These are phyloP conservation scores for Octopus sinensis DNA, from an alignment of 1,140 invertebrate species.

Conservation along the genomic window DNA sequence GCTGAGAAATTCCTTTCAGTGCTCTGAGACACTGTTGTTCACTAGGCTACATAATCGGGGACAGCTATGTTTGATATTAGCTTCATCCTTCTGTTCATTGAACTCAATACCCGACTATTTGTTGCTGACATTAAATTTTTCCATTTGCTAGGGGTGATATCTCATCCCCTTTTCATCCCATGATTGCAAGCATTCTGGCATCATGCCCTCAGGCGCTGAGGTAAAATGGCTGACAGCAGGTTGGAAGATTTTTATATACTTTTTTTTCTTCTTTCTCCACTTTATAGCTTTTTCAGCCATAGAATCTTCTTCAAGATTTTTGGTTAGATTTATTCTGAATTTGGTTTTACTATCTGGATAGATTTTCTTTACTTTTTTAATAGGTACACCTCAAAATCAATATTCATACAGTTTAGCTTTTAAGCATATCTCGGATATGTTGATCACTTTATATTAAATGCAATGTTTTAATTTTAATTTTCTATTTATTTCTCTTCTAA, in stretches of 20 bases:
- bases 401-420: background rate
- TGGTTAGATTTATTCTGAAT: background rate
- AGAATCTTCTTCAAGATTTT: background rate
- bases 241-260: constrained; percentile 17
- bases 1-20: too few species aligned
- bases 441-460: too few species aligned
- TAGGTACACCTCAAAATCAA: background rate
- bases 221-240: constrained; percentile 15
- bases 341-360: background rate
- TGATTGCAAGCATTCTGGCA: constrained; percentile 16
- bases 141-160: constrained; percentile 18
- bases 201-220: constrained; percentile 16
- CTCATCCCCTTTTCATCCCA: constrained; percentile 17
- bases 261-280: background rate
- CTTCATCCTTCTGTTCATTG: constrained; percentile 10
- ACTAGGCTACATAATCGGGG: constrained; percentile 1
- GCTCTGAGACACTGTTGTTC: background rate
- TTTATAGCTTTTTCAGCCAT: constrained; percentile 12
- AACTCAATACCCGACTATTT: background rate
- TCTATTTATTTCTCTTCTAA: too few species aligned
- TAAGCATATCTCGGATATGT: too few species aligned
- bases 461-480: too few species aligned
- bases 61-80: background rate
- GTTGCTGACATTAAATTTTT: constrained; percentile 9
- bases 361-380: background rate